Base-by-base conservation (phyloP, 2,888 invertebrate genomes). In the Oxystoma pomonae region DNA sequence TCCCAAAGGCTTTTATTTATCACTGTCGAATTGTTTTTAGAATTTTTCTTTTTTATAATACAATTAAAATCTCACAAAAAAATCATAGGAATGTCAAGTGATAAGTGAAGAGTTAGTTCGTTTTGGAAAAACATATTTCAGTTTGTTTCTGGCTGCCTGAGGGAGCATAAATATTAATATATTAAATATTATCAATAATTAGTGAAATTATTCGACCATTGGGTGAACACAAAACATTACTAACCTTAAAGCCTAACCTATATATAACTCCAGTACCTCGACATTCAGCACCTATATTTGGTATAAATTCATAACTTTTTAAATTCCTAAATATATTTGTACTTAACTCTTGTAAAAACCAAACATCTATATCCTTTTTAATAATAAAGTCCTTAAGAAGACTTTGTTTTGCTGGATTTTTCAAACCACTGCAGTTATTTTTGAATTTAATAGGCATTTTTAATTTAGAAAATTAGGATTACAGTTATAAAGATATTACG, bases 11-110 rank as follows among this genome's bases (percentile, higher is more conserved):
- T 16, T 53, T 53, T 53, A 53, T n/a, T 7, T 17, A 53, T 53
- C 55, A 9, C 7, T 3, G 55, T 53, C 7, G 7, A 7, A 7
- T 3, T 18, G 16, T 53, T 53, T 53, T 53, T 53, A 9, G 55
- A 53, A 53, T 53, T n/a, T 53, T 53, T 53, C 16, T 3, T 16
- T 17, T 53, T 53, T 17, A 53, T 53, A 7, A 53, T 18, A 18
- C 55, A 53, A 53, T 53, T 53, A n/a, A 53, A 53, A 53, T 53
- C 55, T 16, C 55, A 3, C 18, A 53, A 53, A 7, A 53, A 7
- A 7, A 53, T 53, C 16, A 53, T 7, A 16, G 55, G 35, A 7
- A 35, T 7, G 35, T 35, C 35, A 35, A 35, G 12, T 3, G 35
- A 3, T 35, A 35, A 35, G 12, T 35, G 35, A 35, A 35, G 5